A percentile compares a stretch with the other conserved stretches of the same genome.
Conservation (phyloP, 2,888 invertebrate species). For the Caenorhabditis macrosperma region DNA sequence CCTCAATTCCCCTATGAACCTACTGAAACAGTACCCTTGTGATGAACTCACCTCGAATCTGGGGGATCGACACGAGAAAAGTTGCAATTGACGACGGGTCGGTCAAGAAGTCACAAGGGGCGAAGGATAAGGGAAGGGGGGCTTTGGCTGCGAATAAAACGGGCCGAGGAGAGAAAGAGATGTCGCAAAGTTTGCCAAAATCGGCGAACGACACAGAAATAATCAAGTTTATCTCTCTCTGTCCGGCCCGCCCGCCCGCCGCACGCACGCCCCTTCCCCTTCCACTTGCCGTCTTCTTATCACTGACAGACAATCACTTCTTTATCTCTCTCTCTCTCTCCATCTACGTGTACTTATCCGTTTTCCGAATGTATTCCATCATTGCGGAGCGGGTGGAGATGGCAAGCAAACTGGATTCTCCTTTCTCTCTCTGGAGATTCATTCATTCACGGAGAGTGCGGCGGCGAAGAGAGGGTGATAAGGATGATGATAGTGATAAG, state of each 20-base stretch:
- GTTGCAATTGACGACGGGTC: too few relatives aligned
- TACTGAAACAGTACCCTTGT: too few relatives aligned
- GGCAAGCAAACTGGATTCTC: constrained; percentile 4
- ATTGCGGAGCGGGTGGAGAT: background rate
- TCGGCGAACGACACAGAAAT: constrained; percentile 17
- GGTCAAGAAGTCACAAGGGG: too few relatives aligned
- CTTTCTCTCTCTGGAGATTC: too few relatives aligned
- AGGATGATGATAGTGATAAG: too few relatives aligned
- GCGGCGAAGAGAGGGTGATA: too few relatives aligned
- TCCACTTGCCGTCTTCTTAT: background rate
- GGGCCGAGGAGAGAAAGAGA: background rate
- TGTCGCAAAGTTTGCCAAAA: constrained; percentile 43
- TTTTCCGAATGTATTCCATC: constrained; percentile 23
- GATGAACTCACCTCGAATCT: too few relatives aligned
- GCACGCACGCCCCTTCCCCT: background rate
- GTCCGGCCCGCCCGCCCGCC: too few relatives aligned
- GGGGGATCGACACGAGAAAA: too few relatives aligned
- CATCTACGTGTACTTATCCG: background rate
- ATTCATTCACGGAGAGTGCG: too few relatives aligned
- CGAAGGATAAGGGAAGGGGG: background rate
- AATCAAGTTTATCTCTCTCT: constrained; percentile 37
- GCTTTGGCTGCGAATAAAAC: too few relatives aligned
- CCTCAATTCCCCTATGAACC: too few relatives aligned
- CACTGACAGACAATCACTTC: constrained; percentile 4
- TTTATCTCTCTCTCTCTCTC: background rate